Conservation (phyloP, 2,113 vertebrate genomes). For the Cranoglanis bouderius region DNA sequence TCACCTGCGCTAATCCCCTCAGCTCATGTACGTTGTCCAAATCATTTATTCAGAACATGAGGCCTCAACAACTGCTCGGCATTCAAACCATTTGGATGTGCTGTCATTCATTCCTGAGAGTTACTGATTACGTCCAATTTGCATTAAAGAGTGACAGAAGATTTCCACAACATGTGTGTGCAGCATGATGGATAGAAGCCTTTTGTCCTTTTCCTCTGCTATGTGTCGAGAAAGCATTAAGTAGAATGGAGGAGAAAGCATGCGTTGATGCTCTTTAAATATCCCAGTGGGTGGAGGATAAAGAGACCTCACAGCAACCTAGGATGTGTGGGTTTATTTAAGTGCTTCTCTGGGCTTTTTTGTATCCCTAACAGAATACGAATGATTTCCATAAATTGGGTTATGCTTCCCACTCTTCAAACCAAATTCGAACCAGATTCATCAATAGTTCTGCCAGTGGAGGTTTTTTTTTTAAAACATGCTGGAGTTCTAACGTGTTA, state of each 20-base stretch:
- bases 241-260: not conserved
- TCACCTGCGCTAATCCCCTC: not conserved
- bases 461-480: slow-evolving; percentile 57
- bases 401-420: slow-evolving; percentile 48
- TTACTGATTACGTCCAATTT: not conserved
- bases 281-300: slow-evolving; percentile 24
- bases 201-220: not conserved
- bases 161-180: not conserved
- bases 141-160: not conserved
- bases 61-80: not conserved
- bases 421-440: slow-evolving; percentile 69
- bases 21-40: not conserved
- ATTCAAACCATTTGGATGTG: not conserved
- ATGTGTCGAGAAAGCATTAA: not conserved
- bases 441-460: slow-evolving; percentile 59
- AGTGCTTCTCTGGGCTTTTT: slow-evolving; percentile 39
- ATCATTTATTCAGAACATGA: not conserved
- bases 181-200: not conserved
- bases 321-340: slow-evolving; percentile 46
- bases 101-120: not conserved
- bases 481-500: not conserved
- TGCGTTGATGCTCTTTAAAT: slow-evolving; percentile 31
- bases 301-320: slow-evolving; percentile 37
- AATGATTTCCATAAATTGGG: slow-evolving; percentile 62
- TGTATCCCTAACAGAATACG: slow-evolving; percentile 52